Evolutionary conservation across 2,113 vertebrate genomes (phyloP).

Genomic region (Fulica atra): DNA sequence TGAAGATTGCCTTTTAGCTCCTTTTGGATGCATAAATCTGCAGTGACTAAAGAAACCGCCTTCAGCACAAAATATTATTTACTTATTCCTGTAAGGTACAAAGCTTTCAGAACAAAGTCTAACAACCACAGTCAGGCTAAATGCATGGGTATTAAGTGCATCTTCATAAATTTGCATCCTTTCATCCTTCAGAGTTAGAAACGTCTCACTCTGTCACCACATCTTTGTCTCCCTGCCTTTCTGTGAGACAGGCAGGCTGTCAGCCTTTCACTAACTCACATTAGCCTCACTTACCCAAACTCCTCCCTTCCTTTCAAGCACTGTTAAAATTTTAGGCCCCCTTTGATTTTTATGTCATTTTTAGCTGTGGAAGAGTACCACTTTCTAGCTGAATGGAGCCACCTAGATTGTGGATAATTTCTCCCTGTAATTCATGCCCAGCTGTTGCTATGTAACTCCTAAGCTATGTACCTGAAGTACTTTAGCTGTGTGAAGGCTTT

Average conservation of each 20-base stretch:
- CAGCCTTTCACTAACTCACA: background rate
- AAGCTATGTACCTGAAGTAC: background rate
- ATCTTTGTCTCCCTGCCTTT: background rate
- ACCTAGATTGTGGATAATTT: background rate
- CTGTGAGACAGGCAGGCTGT: background rate
- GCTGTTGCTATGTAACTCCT: constrained; percentile 3
- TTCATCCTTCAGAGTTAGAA: constrained; percentile 14
- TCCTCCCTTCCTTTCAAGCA: constrained; percentile 4
- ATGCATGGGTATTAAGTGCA: background rate
- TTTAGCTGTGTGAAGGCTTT: background rate
- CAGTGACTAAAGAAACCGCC: background rate
- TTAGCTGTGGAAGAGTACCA: background rate
- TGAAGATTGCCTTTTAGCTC: background rate
- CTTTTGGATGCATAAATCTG: background rate
- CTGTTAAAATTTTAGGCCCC: background rate
- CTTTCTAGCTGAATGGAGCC: constrained; percentile 25
- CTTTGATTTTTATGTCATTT: constrained; percentile 37
- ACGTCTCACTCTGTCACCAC: background rate
- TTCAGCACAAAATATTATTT: background rate
- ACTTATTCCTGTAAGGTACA: background rate
- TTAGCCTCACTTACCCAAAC: constrained; percentile 18
- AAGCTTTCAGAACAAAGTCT: constrained; percentile 23
- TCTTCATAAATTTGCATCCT: constrained; percentile 38
- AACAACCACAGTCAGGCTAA: background rate
- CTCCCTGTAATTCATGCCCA: constrained; percentile 10